Evolutionary conservation across 2,113 vertebrate genomes (phyloP).

Genomic region (Rhinoderma darwinii): DNA sequence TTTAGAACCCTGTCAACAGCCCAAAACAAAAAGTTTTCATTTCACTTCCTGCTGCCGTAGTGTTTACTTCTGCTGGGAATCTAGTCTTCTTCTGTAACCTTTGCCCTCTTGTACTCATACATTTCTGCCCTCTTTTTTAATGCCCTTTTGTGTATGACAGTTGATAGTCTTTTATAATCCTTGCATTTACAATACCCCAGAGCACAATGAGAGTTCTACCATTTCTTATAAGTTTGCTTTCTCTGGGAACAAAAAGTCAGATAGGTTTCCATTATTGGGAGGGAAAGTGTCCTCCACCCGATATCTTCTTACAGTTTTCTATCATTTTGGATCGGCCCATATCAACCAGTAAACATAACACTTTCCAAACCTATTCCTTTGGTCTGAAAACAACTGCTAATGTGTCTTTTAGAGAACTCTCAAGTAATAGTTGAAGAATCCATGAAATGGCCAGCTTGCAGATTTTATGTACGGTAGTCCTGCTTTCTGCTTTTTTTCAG

Average conservation of each 20-base stretch:
- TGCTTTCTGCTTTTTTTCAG: constrained; percentile 24
- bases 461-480: neutral
- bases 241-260: constrained; percentile 1
- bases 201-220: neutral
- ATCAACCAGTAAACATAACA: neutral
- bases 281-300: constrained; percentile 1
- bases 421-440: neutral
- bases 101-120: neutral
- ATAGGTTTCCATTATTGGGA: neutral
- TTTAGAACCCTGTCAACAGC: neutral
- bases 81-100: neutral
- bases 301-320: constrained; percentile 31
- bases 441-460: neutral
- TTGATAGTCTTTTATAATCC: constrained; percentile 6
- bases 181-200: neutral
- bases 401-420: neutral
- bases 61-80: neutral
- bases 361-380: neutral
- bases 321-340: constrained; percentile 18
- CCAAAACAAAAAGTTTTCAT: neutral
- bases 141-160: neutral
- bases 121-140: neutral
- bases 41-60: neutral
- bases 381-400: neutral
- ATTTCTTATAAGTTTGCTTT: neutral